A percentile compares a stretch with the other conserved stretches of the same genome.
Conservation (phyloP, 2,888 invertebrate species). For the Drosophila meridionalis region DNA sequence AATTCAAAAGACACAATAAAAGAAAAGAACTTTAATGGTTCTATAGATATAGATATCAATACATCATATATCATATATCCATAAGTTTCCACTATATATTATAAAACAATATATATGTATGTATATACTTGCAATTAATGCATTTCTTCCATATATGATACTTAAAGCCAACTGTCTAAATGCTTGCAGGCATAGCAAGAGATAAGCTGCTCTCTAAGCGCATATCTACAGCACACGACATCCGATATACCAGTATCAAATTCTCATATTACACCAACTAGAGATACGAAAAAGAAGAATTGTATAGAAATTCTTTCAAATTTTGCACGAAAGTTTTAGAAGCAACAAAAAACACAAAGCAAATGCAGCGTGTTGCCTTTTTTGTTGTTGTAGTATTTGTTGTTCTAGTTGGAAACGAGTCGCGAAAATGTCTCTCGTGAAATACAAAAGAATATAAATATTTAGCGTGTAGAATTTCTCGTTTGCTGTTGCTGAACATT, state of each 20-base stretch:
- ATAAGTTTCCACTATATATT: too few species aligned
- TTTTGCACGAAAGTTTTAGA: background rate
- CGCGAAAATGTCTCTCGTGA: constrained; percentile 21
- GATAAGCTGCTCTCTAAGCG: background rate
- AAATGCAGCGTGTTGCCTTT: constrained; percentile 10
- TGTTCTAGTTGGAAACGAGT: constrained; percentile 10
- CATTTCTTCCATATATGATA: background rate
- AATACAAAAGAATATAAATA: constrained; percentile 35
- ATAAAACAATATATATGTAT: too few species aligned
- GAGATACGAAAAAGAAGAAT: background rate
- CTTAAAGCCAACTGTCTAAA: background rate
- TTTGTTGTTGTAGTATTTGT: background rate
- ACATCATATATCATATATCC: too few species aligned
- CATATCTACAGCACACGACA: background rate
- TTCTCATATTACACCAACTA: constrained; percentile 4
- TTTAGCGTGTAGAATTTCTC: constrained; percentile 25
- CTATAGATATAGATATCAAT: background rate
- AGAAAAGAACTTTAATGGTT: background rate
- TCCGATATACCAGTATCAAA: background rate
- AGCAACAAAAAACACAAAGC: background rate
- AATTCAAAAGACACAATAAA: too few species aligned
- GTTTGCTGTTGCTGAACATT: constrained; percentile 21
- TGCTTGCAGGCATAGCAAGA: background rate
- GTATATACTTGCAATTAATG: background rate
- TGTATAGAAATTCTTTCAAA: background rate